Evolutionary conservation across 2,888 invertebrate species (phyloP).

Genomic region (Crossocerus cetratus): DNA sequence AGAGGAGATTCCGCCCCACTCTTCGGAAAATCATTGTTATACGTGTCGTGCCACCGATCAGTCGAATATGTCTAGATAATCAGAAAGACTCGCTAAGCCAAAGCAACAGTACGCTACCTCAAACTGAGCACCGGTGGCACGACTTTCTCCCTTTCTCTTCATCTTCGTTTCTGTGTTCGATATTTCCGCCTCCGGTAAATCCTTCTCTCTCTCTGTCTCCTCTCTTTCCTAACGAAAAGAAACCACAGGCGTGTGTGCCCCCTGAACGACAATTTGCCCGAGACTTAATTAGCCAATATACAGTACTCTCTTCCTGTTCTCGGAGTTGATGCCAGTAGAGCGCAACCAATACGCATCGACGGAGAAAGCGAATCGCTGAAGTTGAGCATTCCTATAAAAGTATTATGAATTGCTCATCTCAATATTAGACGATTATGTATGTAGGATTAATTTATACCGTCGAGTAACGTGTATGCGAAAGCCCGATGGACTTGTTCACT

Average conservation of each 20-base stretch:
- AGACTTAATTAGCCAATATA: no score
- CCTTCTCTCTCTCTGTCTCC: background rate
- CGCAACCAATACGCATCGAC: background rate
- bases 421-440: conserved; percentile 21
- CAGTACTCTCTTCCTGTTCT: no score
- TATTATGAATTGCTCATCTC: conserved; percentile 16
- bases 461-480: conserved; percentile 38
- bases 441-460: conserved; percentile 50
- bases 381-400: conserved; percentile 32
- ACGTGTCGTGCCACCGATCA: conserved; percentile 44
- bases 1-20: conserved; percentile 39
- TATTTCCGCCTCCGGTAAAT: background rate
- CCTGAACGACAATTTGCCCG: no score
- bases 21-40: conserved; percentile 28
- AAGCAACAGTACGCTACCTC: conserved; percentile 60
- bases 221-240: no score
- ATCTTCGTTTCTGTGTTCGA: conserved; percentile 14
- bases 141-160: conserved; percentile 4
- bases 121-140: conserved; percentile 49
- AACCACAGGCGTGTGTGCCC: no score
- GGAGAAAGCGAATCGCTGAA: conserved; percentile 20
- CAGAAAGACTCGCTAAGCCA: conserved; percentile 54
- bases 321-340: no score
- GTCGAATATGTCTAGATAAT: conserved; percentile 49
- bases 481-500: conserved; percentile 37